Evolutionary conservation across 1,140 invertebrate genomes (phyloP).

Genomic region (Magallana ariakensis): DNA sequence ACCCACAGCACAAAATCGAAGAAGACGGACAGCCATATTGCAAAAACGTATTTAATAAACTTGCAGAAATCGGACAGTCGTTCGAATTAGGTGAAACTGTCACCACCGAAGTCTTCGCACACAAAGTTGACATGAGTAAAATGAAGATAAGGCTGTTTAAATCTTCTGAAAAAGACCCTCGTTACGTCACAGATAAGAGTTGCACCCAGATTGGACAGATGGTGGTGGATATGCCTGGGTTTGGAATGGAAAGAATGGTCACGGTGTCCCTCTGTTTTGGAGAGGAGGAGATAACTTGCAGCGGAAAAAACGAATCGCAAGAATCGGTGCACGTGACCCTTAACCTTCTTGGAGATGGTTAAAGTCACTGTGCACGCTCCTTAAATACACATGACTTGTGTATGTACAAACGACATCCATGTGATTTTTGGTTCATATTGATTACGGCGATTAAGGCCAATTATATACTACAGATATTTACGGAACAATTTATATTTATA

Average conservation of each 20-base stretch:
- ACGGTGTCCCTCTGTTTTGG: slow-evolving; percentile 46
- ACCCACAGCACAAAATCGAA: neutral
- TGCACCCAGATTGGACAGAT: slow-evolving; percentile 46
- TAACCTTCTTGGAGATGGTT: neutral
- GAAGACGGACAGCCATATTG: slow-evolving; percentile 2
- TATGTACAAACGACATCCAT: too few species aligned
- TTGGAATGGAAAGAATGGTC: slow-evolving; percentile 45
- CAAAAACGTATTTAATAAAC: slow-evolving; percentile 13
- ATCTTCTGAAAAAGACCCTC: slow-evolving; percentile 43
- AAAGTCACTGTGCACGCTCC: too few species aligned
- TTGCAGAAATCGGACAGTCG: slow-evolving; percentile 30
- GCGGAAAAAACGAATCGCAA: neutral
- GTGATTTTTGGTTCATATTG: too few species aligned
- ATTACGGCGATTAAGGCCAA: too few species aligned
- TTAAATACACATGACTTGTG: too few species aligned
- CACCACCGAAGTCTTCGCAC: neutral
- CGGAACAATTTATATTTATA: too few species aligned
- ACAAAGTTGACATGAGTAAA: slow-evolving; percentile 3
- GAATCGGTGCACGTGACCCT: neutral
- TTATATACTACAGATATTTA: too few species aligned
- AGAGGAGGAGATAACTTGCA: slow-evolving; percentile 45
- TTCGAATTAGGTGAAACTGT: slow-evolving; percentile 31
- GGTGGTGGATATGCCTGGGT: slow-evolving; percentile 42
- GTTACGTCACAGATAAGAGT: slow-evolving; percentile 33
- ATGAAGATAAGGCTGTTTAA: slow-evolving; percentile 42